Base-by-base conservation (phyloP, 1,140 invertebrate genomes). In the Chironomus tepperi region DNA sequence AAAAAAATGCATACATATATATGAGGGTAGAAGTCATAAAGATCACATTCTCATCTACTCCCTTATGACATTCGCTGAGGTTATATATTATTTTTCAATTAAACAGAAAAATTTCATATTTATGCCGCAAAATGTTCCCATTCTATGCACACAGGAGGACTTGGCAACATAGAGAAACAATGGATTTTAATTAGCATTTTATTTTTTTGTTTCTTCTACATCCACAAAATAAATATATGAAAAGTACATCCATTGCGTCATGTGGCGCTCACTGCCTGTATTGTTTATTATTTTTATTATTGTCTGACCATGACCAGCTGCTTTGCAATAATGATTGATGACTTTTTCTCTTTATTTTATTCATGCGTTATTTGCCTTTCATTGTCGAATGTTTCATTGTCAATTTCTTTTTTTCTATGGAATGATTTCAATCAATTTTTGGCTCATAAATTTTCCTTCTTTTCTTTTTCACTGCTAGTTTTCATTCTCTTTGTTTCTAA, bases 181-280 rank as follows among this genome's bases (percentile, higher is more conserved):
- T 57, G 47, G n/a, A 12, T 57, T 57, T 57, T 57, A 57, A 57
- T 57, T 57, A 57, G 47, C 47, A 57, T 57, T 57, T 57, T 57
- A 57, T n/a, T 57, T 57, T 43, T 57, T 57, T 57, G 47, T 57
- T 57, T 5, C n/a, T 15, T 57, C 15, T 47, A 34, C 5, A 2
- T 34, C 5, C 24, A 34, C 24, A 34, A 34, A 34, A 34, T 34
- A 34, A 34, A 34, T 34, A 47, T 9, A 57, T n/a, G 47, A n/a
- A n/a, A 57, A 12, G 12, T 47, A 12, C n/a, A 57, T 57, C n/a
- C 7, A 47, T 57, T 57, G 12, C 47, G 47, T 57, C 47, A 57
- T 57, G 47, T 12, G 47, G 47, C 47, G 47, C 47, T 57, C 47
- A 5, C n/a, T 57, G 47, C 47, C 47, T 57, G 47, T 57, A 57